A percentile compares a stretch with the other conserved stretches of the same genome.
These are phyloP conservation scores for Chondrilla cf. caribensis DNA, from an alignment of 37 sponge, comb jelly and placozoan genomes.

Conservation along the genomic window DNA sequence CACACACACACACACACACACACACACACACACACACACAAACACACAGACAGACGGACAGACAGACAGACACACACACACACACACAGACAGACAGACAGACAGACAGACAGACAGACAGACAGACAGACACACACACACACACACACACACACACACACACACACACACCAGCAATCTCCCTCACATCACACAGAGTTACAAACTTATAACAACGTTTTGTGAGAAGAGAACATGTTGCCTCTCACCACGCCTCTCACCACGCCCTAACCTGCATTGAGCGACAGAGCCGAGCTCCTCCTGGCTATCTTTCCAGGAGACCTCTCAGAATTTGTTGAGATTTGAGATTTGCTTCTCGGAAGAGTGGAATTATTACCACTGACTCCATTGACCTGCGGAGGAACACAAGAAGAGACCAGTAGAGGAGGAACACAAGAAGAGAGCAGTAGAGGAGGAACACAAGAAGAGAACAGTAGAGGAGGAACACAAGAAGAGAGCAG, in stretches of 20 bases:
- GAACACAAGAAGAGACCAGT: too few relatives aligned
- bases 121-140: background rate
- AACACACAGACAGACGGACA: too few relatives aligned
- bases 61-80: too few relatives aligned
- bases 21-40: background rate
- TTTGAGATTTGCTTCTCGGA: background rate
- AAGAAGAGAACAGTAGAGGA: too few relatives aligned
- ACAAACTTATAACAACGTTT: too few relatives aligned
- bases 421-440: too few relatives aligned
- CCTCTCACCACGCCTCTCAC: background rate
- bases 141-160: background rate
- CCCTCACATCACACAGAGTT: background rate
- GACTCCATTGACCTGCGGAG: background rate
- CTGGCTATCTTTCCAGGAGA: background rate
- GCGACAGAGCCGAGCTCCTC: background rate
- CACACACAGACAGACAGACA: background rate
- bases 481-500: too few relatives aligned
- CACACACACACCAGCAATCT: background rate
- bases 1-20: background rate
- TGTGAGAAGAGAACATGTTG: too few relatives aligned
- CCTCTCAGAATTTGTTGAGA: background rate
- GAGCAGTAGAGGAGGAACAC: too few relatives aligned
- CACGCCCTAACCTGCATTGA: conserved; percentile 4
- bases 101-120: background rate
- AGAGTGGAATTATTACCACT: background rate